Evolutionary conservation across 2,113 vertebrate species (phyloP).

Genomic region (Anoura caudifer): DNA sequence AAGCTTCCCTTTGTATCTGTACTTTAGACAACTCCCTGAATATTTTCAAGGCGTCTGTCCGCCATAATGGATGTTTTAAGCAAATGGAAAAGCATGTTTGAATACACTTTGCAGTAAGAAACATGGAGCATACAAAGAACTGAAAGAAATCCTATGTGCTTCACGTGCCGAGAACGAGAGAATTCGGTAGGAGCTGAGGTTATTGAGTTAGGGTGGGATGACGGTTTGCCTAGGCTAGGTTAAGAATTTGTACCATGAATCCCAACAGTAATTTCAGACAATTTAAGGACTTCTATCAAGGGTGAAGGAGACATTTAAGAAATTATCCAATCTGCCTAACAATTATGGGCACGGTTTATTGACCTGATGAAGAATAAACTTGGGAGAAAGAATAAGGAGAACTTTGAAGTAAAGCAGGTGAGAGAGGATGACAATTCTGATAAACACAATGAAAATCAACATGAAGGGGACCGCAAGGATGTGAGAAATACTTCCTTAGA

Average conservation of each 20-base stretch:
- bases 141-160: neutral
- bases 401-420: neutral
- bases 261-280: neutral
- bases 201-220: neutral
- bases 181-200: neutral
- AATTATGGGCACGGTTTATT: too few relatives aligned
- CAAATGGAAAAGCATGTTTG: neutral
- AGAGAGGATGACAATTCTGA: neutral
- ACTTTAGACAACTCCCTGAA: neutral
- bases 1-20: neutral
- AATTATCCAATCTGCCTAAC: neutral
- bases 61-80: neutral
- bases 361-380: too few relatives aligned
- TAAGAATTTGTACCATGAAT: neutral
- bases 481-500: neutral
- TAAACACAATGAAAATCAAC: neutral
- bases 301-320: neutral
- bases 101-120: neutral
- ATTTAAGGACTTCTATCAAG: neutral
- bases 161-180: neutral
- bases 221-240: neutral
- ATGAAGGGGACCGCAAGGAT: neutral
- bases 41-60: neutral
- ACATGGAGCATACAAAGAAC: neutral
- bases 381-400: neutral